phyloP scores from a whole-genome alignment of 2,113 vertebrate genomes.

The Platanista minor region DNA sequence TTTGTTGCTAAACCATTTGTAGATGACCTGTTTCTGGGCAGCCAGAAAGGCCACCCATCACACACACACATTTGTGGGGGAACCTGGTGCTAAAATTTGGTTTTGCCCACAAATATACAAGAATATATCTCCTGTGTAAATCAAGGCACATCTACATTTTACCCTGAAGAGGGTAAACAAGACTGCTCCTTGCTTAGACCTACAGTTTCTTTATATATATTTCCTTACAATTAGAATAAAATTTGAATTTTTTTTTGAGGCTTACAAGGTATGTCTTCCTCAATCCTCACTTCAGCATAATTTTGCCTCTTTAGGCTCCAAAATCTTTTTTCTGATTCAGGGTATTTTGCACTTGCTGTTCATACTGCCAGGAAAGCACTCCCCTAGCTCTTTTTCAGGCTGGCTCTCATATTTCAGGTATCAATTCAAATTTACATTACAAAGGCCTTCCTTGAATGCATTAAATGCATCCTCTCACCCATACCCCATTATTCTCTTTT shows the following conservation, averaged over 20 bases:
- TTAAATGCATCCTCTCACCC: neutral
- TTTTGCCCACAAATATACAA: neutral
- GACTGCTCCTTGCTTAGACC: neutral
- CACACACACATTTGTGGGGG: neutral
- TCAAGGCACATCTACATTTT: neutral
- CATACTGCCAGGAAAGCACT: neutral
- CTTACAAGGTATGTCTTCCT: neutral
- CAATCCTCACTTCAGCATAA: neutral
- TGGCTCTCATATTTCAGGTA: neutral
- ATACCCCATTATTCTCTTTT: neutral
- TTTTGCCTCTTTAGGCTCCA: neutral
- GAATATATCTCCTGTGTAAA: neutral
- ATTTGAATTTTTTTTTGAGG: neutral
- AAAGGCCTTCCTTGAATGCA: neutral
- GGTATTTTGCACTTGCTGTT: neutral
- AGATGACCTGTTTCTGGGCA: neutral
- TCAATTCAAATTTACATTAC: neutral
- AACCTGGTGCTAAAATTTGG: neutral
- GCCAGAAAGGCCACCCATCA: neutral
- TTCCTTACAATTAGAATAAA: neutral
- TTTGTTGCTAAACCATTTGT: neutral
- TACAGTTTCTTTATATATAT: neutral
- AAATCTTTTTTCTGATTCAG: neutral
- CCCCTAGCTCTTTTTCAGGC: neutral
- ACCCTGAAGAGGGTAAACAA: neutral